phyloP scores from a whole-genome alignment of 2,113 vertebrate genomes.

The Cyprinodon tularosa region DNA sequence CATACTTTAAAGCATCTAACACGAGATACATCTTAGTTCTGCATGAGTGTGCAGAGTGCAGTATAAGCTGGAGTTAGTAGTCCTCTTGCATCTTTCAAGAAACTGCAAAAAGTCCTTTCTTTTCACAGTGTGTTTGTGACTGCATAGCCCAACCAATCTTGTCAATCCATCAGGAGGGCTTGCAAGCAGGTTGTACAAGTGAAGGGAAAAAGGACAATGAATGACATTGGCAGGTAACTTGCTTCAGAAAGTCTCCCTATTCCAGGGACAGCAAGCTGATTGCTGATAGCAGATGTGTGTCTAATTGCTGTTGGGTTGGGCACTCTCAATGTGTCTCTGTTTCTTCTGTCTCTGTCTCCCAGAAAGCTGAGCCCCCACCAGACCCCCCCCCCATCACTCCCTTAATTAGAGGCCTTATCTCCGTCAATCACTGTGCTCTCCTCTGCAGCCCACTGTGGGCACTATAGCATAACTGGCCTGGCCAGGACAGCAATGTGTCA shows the following conservation, averaged over 20 bases:
- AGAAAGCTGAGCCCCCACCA: constrained; percentile 69
- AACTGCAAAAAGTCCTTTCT: constrained; percentile 12
- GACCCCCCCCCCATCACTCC: constrained; percentile 63
- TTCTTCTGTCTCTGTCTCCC: constrained; percentile 62
- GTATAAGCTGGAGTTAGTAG: neutral
- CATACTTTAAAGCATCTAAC: constrained; percentile 8
- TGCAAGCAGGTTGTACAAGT: constrained; percentile 38
- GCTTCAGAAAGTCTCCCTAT: constrained; percentile 52
- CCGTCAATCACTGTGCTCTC: constrained; percentile 66
- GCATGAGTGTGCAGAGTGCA: constrained; percentile 1
- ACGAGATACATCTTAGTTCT: neutral
- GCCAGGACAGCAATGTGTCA: constrained; percentile 27
- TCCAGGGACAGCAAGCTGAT: constrained; percentile 67
- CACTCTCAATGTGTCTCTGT: constrained; percentile 64
- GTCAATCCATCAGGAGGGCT: constrained; percentile 38
- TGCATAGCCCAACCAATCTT: constrained; percentile 39
- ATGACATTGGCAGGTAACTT: constrained; percentile 73
- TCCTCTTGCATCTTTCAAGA: constrained; percentile 1
- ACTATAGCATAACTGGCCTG: constrained; percentile 40
- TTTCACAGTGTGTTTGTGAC: constrained; percentile 18
- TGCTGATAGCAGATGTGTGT: constrained; percentile 75
- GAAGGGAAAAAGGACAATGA: constrained; percentile 63
- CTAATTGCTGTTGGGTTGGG: constrained; percentile 68
- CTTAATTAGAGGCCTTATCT: constrained; percentile 78
- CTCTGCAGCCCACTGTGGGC: constrained; percentile 38